Conservation (phyloP, 2,113 vertebrate species). For the Boulengeromyrus knoepffleri region DNA sequence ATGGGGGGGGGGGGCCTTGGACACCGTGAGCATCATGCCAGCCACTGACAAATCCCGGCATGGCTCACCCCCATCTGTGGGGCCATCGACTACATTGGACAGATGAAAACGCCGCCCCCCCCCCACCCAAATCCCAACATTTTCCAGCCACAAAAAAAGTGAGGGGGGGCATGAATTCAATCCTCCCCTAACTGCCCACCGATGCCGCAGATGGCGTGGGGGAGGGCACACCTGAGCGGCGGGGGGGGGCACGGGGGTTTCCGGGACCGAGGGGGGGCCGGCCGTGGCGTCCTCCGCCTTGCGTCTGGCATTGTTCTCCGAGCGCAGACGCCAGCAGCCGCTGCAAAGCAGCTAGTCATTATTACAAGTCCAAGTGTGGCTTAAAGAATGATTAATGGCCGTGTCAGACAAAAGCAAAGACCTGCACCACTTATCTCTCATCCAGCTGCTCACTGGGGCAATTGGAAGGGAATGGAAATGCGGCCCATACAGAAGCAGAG, state of each 20-base stretch:
- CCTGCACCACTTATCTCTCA: conserved; percentile 81
- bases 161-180: background rate
- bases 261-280: conserved; percentile 33
- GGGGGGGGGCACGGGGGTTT: background rate
- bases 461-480: conserved; percentile 74
- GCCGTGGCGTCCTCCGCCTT: conserved; percentile 73
- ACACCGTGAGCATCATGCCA: background rate
- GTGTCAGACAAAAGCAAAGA: conserved; percentile 81
- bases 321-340: conserved; percentile 77
- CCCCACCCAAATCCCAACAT: background rate
- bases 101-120: background rate
- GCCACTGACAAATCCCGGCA: background rate
- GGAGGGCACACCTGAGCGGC: background rate
- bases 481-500: conserved; percentile 56
- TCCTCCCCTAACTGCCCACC: background rate
- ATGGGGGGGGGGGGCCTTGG: background rate
- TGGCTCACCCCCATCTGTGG: background rate
- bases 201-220: background rate
- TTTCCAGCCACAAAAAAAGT: background rate
- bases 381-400: conserved; percentile 88
- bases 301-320: conserved; percentile 76
- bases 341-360: conserved; percentile 75
- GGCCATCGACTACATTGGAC: background rate
- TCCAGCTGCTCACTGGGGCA: conserved; percentile 77
- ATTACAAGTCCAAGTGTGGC: conserved; percentile 83